Evolutionary conservation across 2,888 invertebrate genomes (phyloP).

Genomic region (Hydrotaea cyrtoneurina): DNA sequence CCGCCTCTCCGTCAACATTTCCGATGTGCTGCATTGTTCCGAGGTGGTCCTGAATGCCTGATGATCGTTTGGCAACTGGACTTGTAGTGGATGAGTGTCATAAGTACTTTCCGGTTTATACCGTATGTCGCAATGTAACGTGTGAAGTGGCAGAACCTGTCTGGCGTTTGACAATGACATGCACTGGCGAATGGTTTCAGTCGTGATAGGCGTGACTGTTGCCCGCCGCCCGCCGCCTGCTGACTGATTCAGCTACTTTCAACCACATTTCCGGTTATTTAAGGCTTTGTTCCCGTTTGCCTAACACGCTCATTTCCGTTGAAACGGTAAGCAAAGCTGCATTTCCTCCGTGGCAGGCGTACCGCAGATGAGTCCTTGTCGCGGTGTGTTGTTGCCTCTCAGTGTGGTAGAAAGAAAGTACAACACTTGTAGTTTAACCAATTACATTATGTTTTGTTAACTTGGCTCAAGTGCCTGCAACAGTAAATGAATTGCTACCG

Average conservation of each 20-base stretch:
- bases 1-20: no score
- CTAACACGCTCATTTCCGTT: conserved; percentile 67
- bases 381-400: no score
- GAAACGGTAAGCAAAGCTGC: conserved; percentile 21
- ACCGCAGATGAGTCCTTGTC: no score
- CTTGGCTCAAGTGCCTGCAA: conserved; percentile 6
- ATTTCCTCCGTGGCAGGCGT: not conserved
- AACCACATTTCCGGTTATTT: conserved; percentile 70
- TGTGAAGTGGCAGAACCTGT: no score
- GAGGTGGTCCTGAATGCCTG: no score
- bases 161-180: conserved; percentile 52
- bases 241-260: conserved; percentile 63
- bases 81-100: no score
- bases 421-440: conserved; percentile 8
- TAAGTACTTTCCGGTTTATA: no score
- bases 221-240: no score
- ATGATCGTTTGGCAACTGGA: no score
- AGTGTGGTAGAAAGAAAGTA: not conserved
- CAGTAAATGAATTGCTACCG: not conserved
- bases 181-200: conserved; percentile 51
- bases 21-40: no score
- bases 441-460: conserved; percentile 28
- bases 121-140: no score
- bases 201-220: not conserved
- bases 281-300: conserved; percentile 68